These are phyloP conservation scores for Ptyas mucosa DNA, from an alignment of 2,113 vertebrate species.

Conservation along the genomic window DNA sequence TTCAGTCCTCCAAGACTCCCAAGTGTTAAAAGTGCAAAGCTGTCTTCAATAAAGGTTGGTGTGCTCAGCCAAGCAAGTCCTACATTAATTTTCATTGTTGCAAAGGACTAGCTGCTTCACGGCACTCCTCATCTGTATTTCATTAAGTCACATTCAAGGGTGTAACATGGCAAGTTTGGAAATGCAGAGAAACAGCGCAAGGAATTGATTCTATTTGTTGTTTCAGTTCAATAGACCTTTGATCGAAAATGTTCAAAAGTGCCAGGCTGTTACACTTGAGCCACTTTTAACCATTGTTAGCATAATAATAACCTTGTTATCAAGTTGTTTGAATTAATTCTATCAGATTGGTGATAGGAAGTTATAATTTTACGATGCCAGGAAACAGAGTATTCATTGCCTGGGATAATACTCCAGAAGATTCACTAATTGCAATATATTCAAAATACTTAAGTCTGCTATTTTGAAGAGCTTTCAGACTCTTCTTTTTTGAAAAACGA, in stretches of 20 bases:
- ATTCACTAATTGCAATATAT: neutral
- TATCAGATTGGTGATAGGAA: slow-evolving; percentile 49
- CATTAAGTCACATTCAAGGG: slow-evolving; percentile 42
- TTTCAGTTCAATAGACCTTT: slow-evolving; percentile 68
- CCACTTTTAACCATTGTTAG: slow-evolving; percentile 45
- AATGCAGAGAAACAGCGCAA: slow-evolving; percentile 55
- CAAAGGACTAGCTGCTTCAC: slow-evolving; percentile 43
- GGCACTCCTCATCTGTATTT: slow-evolving; percentile 48
- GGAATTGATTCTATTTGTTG: slow-evolving; percentile 63
- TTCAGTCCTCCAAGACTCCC: slow-evolving; percentile 24
- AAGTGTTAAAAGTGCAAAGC: slow-evolving; percentile 37
- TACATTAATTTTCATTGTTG: slow-evolving; percentile 47
- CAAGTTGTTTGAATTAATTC: slow-evolving; percentile 63
- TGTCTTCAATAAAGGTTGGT: slow-evolving; percentile 44
- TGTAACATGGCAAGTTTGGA: slow-evolving; percentile 50
- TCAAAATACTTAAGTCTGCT: slow-evolving; percentile 38
- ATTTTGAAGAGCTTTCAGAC: slow-evolving; percentile 32
- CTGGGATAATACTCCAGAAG: slow-evolving; percentile 27
- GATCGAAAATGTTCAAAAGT: slow-evolving; percentile 56
- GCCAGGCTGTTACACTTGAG: slow-evolving; percentile 46
- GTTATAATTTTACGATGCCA: slow-evolving; percentile 1
- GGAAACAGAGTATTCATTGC: neutral
- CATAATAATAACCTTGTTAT: slow-evolving; percentile 50
- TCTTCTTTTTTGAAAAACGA: slow-evolving; percentile 40
- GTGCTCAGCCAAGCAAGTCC: neutral